Evolutionary conservation across 2,113 vertebrate genomes (phyloP).

Genomic region (Marcusenius ussheri): DNA sequence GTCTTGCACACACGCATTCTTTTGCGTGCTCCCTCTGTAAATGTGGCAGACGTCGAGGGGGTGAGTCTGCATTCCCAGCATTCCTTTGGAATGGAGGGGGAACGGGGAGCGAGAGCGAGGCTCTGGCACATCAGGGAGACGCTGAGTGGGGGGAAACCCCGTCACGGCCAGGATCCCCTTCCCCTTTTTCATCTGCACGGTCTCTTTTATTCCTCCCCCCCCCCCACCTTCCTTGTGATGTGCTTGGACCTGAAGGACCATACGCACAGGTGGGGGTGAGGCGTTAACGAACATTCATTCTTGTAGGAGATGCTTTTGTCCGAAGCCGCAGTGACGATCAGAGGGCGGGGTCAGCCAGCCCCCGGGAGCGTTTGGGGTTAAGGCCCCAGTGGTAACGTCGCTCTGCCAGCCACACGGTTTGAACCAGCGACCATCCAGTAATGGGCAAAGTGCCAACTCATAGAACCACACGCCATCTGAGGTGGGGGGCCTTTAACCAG

Average conservation of each 20-base stretch:
- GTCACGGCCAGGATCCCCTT: neutral
- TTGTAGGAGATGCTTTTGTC: neutral
- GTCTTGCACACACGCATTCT: neutral
- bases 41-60: neutral
- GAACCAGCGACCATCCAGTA: neutral
- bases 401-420: neutral
- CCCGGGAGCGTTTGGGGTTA: neutral
- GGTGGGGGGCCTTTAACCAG: neutral
- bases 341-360: neutral
- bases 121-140: neutral
- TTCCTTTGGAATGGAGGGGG: neutral
- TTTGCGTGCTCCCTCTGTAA: neutral
- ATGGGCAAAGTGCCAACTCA: neutral
- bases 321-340: neutral
- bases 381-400: neutral
- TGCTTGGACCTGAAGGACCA: neutral
- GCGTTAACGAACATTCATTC: neutral
- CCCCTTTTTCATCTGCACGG: neutral
- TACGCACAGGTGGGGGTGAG: neutral
- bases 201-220: neutral
- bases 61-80: neutral
- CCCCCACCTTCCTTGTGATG: neutral
- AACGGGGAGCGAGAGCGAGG: neutral
- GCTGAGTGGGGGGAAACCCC: neutral
- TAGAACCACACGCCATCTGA: neutral